phyloP scores from a whole-genome alignment of 2,113 vertebrate genomes.

The Oceanodroma tethys region DNA sequence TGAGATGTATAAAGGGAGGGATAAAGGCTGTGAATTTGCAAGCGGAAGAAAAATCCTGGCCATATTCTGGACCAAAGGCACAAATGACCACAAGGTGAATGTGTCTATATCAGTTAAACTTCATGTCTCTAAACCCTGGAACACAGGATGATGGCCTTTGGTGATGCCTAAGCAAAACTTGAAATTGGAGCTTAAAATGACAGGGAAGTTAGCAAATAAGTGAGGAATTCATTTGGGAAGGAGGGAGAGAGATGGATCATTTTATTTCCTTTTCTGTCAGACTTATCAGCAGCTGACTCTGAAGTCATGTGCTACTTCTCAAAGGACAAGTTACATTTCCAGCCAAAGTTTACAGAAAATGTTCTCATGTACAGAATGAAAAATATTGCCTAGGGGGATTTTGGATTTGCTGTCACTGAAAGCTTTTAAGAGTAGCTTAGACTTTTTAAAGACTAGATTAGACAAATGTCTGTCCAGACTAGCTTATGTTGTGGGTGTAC shows the following conservation, averaged over 20 bases:
- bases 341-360: constrained; percentile 6
- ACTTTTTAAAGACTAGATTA: constrained; percentile 57
- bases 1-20: not conserved
- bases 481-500: not conserved
- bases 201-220: not conserved
- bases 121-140: not conserved
- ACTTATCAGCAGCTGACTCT: not conserved
- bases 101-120: not conserved
- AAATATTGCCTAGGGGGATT: not conserved
- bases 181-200: not conserved
- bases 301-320: not conserved
- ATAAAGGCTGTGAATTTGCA: not conserved
- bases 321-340: not conserved
- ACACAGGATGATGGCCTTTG: not conserved
- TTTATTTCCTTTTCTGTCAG: not conserved
- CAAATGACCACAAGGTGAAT: not conserved
- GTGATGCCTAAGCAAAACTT: not conserved
- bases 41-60: not conserved
- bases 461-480: constrained; percentile 28
- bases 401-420: constrained; percentile 18
- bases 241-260: not conserved
- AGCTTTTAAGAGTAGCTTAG: constrained; percentile 35
- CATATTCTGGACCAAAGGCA: not conserved
- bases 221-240: not conserved
- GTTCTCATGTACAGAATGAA: not conserved